phyloP scores from a whole-genome alignment of 2,888 invertebrate species.

The Rotaria sp. region DNA sequence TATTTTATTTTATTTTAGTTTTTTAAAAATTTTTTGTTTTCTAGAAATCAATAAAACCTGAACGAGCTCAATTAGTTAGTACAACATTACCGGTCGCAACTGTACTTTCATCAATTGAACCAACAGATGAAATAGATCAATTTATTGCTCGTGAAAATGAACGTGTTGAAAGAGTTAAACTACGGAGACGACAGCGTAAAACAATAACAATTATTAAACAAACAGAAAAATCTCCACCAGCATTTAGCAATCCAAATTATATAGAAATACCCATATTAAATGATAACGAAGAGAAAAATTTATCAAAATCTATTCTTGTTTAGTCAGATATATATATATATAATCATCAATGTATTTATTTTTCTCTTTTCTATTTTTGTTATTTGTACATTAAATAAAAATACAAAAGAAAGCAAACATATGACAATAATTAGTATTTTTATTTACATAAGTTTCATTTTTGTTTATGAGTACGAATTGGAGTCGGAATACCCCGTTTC shows the following conservation, averaged over 20 bases:
- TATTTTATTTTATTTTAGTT: too few relatives aligned
- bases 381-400: conserved; percentile 23
- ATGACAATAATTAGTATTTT: background rate
- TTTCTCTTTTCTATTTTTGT: conserved; percentile 19
- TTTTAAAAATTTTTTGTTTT: background rate
- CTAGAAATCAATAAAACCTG: background rate
- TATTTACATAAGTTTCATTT: background rate
- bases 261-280: background rate
- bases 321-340: background rate
- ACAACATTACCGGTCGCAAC: background rate
- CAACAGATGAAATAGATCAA: background rate
- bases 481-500: background rate
- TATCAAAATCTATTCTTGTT: conserved; percentile 11
- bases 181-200: background rate
- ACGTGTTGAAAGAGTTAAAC: background rate
- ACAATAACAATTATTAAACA: background rate
- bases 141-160: conserved; percentile 4
- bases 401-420: background rate
- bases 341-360: background rate
- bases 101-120: background rate
- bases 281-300: background rate
- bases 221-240: background rate
- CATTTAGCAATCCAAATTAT: conserved; percentile 25
- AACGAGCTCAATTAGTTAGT: conserved; percentile 19
- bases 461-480: background rate